Evolutionary conservation across 2,113 vertebrate species (phyloP), one percentile per base, ranked within the genome.

Genomic region (Semnornis frantzii): DNA sequence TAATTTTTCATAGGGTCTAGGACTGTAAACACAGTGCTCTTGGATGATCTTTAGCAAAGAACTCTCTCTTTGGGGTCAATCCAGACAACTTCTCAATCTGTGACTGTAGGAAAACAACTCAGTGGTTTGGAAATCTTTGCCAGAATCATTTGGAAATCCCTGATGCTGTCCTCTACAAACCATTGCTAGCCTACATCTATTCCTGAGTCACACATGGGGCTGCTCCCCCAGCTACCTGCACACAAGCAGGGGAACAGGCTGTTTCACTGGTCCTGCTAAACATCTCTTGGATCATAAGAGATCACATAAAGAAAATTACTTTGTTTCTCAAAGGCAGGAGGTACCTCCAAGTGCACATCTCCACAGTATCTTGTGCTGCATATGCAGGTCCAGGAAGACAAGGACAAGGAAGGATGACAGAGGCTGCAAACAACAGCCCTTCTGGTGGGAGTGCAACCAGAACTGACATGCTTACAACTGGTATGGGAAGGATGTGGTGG

Each of bases 341-440:
- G 39, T 10, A 42, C 42, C 34, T 90, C 28, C 37, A 48, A 34
- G 28, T 2, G 25, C 27, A 28, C 33, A n/a, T 7, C 70, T 76
- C 34, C 10, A 34, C 0, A 0, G 9, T 1, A 1, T 31, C 17
- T 15, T n/a, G 31, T 13, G 33, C 42, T 57, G 46, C 48, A 62
- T 52, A n/a, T 3, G 15, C 20, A 68, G 5, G 21, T 54, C 76
- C 39, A 62, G 20, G 14, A 83, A 84, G 31, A 66, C 31, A 28
- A 2, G 9, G 46, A 54, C 66, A 62, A 87, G 15, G 31, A 64
- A 14, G 10, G 15, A 68, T 34, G 9, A 54, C 60, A 69, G 34
- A n/a, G 64, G 77, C 0, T 1, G 28, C 33, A 72, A 34, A 1
- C 12, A 82, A 17, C 64, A 59, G 64, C 44, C 48, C 34, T 46